These are phyloP conservation scores for Nipponia nippon DNA, from an alignment of 2,113 vertebrate genomes.

Conservation along the genomic window DNA sequence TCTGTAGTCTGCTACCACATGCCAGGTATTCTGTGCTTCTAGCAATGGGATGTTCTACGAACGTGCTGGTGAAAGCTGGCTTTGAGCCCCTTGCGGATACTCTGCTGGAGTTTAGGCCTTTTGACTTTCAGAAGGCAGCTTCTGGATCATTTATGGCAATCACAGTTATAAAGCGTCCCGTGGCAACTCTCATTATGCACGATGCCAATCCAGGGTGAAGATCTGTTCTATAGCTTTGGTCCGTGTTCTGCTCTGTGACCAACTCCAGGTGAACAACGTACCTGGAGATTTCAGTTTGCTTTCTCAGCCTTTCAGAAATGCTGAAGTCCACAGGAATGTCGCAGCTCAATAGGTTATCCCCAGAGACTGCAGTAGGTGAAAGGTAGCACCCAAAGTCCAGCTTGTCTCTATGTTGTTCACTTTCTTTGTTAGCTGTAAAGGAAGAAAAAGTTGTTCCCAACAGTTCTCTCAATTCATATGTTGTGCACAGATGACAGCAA, in stretches of 20 bases:
- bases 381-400: slow-evolving; percentile 95
- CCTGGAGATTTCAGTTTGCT: neutral
- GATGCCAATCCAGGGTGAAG: neutral
- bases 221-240: neutral
- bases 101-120: neutral
- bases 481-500: neutral
- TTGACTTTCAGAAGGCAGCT: slow-evolving; percentile 29
- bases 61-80: slow-evolving; percentile 16
- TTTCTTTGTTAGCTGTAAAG: slow-evolving; percentile 89
- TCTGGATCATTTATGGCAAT: slow-evolving; percentile 22
- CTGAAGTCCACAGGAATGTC: neutral
- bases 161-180: neutral
- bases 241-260: neutral
- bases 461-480: neutral
- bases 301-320: slow-evolving; percentile 13
- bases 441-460: neutral
- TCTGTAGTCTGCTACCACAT: neutral
- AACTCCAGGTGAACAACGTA: neutral
- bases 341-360: slow-evolving; percentile 65
- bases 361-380: slow-evolving; percentile 90
- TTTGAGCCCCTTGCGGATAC: neutral
- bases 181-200: neutral
- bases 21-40: neutral
- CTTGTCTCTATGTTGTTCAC: slow-evolving; percentile 96
- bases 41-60: neutral